phyloP scores from a whole-genome alignment of 1,140 invertebrate genomes.

The Eriocheir sinensis region DNA sequence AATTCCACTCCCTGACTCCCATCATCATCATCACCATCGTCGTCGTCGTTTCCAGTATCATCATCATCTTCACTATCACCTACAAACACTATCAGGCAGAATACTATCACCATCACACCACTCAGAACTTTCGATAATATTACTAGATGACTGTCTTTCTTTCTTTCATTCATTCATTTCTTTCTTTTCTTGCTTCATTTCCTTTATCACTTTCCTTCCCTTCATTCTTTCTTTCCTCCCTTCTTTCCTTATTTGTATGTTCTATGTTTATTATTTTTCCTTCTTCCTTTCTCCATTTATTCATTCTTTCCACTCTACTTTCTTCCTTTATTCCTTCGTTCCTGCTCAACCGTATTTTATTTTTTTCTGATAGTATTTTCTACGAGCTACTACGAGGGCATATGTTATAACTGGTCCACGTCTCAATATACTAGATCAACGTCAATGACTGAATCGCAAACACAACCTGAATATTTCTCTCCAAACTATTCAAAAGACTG shows the following conservation, averaged over 20 bases:
- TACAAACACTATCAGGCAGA: too few relatives aligned
- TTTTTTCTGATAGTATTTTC: too few relatives aligned
- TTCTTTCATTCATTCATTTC: neutral
- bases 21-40: neutral
- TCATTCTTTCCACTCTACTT: neutral
- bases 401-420: too few relatives aligned
- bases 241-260: neutral
- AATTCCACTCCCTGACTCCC: too few relatives aligned
- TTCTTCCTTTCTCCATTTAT: neutral
- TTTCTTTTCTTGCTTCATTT: neutral
- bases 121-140: neutral
- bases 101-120: neutral
- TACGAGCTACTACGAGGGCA: too few relatives aligned
- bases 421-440: too few relatives aligned
- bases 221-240: neutral
- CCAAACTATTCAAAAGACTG: neutral
- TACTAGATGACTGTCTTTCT: neutral
- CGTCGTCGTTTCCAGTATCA: too few relatives aligned
- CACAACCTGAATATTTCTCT: too few relatives aligned
- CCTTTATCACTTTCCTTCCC: neutral
- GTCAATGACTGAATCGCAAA: too few relatives aligned
- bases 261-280: neutral
- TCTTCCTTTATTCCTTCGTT: neutral
- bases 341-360: too few relatives aligned
- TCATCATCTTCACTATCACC: too few relatives aligned